phyloP scores from a whole-genome alignment of 2,113 vertebrate genomes.

The Corythoichthys haematopterus region DNA sequence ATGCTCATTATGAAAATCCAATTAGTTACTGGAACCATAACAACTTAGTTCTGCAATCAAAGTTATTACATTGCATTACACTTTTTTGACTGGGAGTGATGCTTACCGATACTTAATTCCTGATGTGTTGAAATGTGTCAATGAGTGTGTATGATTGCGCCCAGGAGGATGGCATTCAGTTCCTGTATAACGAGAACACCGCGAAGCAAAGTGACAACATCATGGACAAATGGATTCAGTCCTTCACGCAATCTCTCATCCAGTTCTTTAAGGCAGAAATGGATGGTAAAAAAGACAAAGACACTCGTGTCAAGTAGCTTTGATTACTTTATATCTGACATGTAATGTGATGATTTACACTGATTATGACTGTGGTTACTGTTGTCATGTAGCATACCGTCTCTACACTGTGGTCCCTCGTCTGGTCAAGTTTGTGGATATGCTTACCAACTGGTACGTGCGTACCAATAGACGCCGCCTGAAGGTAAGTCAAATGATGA shows the following conservation, averaged over 20 bases:
- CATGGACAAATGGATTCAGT: slow-evolving; percentile 96
- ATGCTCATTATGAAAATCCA: neutral
- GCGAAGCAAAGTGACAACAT: slow-evolving; percentile 83
- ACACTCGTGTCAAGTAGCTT: neutral
- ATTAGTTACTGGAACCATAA: neutral
- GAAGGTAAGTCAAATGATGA: slow-evolving; percentile 76
- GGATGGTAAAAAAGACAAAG: slow-evolving; percentile 71
- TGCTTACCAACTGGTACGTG: slow-evolving; percentile 98
- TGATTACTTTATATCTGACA: neutral
- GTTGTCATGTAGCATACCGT: slow-evolving; percentile 77
- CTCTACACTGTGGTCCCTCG: slow-evolving; percentile 94
- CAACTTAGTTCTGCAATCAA: neutral
- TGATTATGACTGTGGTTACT: neutral
- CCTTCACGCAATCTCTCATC: slow-evolving; percentile 92
- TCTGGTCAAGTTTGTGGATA: slow-evolving; percentile 94
- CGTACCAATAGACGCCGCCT: slow-evolving; percentile 91
- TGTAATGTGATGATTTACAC: neutral
- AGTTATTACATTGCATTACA: neutral
- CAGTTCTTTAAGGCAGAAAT: slow-evolving; percentile 93
- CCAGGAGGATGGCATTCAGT: slow-evolving; percentile 83
- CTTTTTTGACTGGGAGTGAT: neutral
- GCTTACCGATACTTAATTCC: neutral
- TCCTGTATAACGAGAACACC: slow-evolving; percentile 85
- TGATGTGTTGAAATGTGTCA: neutral
- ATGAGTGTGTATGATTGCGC: neutral